Base-by-base conservation (phyloP, 2,888 invertebrate species). In the Pomacea canaliculata region DNA sequence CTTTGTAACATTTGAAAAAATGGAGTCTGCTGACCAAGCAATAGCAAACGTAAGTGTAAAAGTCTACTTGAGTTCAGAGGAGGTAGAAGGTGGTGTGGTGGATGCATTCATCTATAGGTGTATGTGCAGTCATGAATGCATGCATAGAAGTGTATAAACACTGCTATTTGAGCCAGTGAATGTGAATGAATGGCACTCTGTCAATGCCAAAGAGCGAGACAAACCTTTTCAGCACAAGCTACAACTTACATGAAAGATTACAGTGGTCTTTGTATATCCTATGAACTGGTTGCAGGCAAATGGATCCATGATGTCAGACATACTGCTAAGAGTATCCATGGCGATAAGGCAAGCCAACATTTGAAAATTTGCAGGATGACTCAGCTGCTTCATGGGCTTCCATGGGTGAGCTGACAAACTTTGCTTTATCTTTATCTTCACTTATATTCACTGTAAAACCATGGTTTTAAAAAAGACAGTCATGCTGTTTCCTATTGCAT, bases 1-100 rank as follows among this genome's bases (percentile, higher is more conserved):
- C 13, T 97, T 96, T 92, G 93, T 98, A 23, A 96, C 97, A 5
- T 98, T 97, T 91, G 96, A 97, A 80, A 96, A 95, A 84, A 93
- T 95, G 19, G 97, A 97, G 83, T 94, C 95, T 70, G 96, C 97
- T 5, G 95, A 96, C 76, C 93, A 94, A 80, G 97, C 97, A 0
- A 96, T 97, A 82, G 93, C 94, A 59, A 95, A 96, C 88, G 91
- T 92, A 85, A 81, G 77, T 62, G n/a, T 56, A 56, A 56, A 56
- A 13, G 51, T 56, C 12, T 7, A 56, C 51, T 56, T 62, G 48
- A 5, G 5, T 37, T 37, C 37, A 37, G 37, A 37, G 37, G 5
- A 37, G 37, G 37, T 37, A 37, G 37, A 37, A 5, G 37, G 37
- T 37, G 37, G 37, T 37, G 37, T 37, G 37, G 37, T 71, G 71